Base-by-base conservation (phyloP, 2,113 vertebrate species). In the Eudorcas thomsonii region DNA sequence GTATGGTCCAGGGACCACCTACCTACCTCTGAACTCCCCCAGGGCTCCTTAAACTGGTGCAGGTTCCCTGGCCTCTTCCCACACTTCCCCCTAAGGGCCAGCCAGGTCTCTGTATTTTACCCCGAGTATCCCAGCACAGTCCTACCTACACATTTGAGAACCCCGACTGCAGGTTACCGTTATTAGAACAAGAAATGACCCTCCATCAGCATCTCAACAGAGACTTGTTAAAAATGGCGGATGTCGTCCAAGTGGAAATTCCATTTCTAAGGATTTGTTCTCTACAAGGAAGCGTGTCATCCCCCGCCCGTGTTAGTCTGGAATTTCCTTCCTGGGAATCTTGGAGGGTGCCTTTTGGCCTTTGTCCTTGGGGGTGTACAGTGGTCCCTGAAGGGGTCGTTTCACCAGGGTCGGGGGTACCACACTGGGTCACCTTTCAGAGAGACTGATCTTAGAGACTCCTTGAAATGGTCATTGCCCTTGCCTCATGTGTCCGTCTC, bases 401-500 rank as follows among this genome's bases (percentile, higher is more conserved):
- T 83, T 57, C 4, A 7, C 90, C 39, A 5, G 52, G 67, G 59
- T 8, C 5, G 5, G 26, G 26, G 26, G 60, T 6, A 12, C 30
- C n/a, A 14, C 3, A n/a, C 19, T 6, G 45, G 88, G 64, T 52
- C 13, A n/a, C 43, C 80, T 94, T 48, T 5, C 2, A 8, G 19
- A 26, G 39, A 17, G 19, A 2, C 77, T 33, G 64, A 81, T 28
- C 64, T 67, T n/a, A 78, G 88, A 78, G 50, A 33, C 2, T 4
- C 30, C 45, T n/a, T 77, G 45, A 67, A 62, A 88, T 48, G 85
- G 57, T 67, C 86, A 1, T 11, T n/a, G 57, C 33, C 2, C 10
- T 36, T 60, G 64, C 88, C 96, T 96, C 0, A 1, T 48, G 26
- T 98, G 93, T 98, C 93, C 88, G 97, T 97, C 97, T 98, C 93